Percentiles rank a stretch among this genome's conserved stretches.
Evolutionary conservation across 2,888 invertebrate genomes (phyloP).

Genomic region (Eristalis tenax): DNA sequence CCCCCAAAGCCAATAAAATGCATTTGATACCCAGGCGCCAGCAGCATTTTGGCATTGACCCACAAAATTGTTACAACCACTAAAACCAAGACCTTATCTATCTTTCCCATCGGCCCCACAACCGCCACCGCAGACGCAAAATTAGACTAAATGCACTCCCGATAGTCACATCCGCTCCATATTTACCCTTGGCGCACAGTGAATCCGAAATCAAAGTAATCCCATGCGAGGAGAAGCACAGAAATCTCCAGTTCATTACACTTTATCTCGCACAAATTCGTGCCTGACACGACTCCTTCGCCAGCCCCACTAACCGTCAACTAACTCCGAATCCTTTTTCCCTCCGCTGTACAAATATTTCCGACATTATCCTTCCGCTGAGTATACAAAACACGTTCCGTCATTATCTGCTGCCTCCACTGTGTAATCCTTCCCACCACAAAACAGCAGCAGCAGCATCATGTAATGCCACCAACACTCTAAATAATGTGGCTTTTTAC

Average conservation of each 20-base stretch:
- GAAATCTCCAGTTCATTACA: slow-evolving; percentile 42
- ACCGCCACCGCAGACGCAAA: not conserved
- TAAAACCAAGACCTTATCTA: not conserved
- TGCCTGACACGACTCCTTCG: not conserved
- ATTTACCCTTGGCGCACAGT: not conserved
- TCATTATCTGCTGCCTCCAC: slow-evolving; percentile 39
- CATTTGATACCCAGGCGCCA: not conserved
- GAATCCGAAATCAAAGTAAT: slow-evolving; percentile 2
- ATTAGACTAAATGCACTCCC: not conserved
- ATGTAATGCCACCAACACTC: slow-evolving; percentile 63
- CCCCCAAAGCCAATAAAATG: not conserved
- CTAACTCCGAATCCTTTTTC: slow-evolving; percentile 15
- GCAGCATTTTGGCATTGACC: not conserved
- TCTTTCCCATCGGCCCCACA: not conserved
- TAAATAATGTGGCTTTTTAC: slow-evolving; percentile 70
- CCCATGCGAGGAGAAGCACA: not conserved
- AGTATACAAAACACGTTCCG: slow-evolving; percentile 46
- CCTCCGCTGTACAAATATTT: slow-evolving; percentile 35
- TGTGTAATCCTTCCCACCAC: slow-evolving; percentile 17
- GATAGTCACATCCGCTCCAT: not conserved
- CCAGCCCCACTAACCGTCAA: not conserved
- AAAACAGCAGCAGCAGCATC: slow-evolving; percentile 27
- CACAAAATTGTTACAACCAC: not conserved
- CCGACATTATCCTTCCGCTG: slow-evolving; percentile 57
- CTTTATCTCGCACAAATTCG: slow-evolving; percentile 35